Evolutionary conservation across 2,888 invertebrate species (phyloP), one percentile per base, ranked within the genome.

Genomic region (Phrixothrix hirtus): DNA sequence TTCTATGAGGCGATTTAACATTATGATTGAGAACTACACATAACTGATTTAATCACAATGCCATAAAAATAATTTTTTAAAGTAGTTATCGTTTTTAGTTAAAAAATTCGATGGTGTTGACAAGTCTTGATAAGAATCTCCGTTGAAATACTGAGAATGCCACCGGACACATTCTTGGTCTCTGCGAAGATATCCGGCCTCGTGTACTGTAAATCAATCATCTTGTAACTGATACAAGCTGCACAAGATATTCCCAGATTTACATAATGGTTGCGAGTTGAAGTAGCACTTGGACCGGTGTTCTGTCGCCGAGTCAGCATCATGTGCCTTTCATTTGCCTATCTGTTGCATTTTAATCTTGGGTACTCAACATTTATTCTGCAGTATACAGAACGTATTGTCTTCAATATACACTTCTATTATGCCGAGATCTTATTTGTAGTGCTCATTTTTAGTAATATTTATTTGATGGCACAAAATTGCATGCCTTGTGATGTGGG

Each of bases 131-230:
- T 61, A 57, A 48, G 48, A 59, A 59, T 59, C 59, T 58, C 47
- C 53, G 57, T 57, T 56, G 51, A 57, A 61, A 63, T 62, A 65
- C 62, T 53, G 50, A 58, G 65, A 61, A 63, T 65, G 61, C 65
- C 65, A 62, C 63, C 53, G 63, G 51, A 62, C 60, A 62, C 64
- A 63, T 63, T 63, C 63, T 50, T 44, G 47, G 30, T 37, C 41
- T 38, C 49, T 38, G 56, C 48, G 49, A 48, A 54, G 57, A 55
- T 59, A 52, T 43, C 47, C 32, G 48, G 37, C 43, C 57, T 60
- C 61, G 59, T 63, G 58, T 55, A 48, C 54, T 59, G 63, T 67
- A 67, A 67, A 68, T 68, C 68, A 68, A 68, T 68, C 66, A 67
- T 66, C 61, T 57, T 50, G 58, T 59, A 61, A 65, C 66, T 65